Percentiles rank a stretch among this genome's conserved stretches.
Evolutionary conservation across 92 coral and sea anemone species (phyloP).

Genomic region (Chrysogorgia sp.): DNA sequence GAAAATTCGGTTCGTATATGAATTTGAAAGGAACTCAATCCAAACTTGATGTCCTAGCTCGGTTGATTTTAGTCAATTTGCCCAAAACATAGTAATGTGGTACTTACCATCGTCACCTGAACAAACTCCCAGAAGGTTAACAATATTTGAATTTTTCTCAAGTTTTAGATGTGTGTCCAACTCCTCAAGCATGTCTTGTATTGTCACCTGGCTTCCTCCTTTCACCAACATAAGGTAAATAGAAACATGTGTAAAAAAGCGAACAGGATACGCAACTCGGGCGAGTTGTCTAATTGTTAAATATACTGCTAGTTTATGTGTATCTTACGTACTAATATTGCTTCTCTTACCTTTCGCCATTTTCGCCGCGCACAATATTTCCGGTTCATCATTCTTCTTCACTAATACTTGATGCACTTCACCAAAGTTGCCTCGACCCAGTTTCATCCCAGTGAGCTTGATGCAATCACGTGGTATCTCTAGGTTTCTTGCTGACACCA

Average conservation of each 20-base stretch:
- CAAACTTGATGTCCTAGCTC: too few relatives aligned
- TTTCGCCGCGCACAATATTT: conserved; percentile 34
- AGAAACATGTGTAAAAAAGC: not conserved
- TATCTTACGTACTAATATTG: too few relatives aligned
- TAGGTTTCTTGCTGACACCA: not conserved
- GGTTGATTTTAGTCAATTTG: not conserved
- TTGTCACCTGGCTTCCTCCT: not conserved
- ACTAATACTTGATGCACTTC: conserved; percentile 34
- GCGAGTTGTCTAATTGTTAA: too few relatives aligned
- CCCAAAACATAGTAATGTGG: not conserved
- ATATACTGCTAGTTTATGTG: too few relatives aligned
- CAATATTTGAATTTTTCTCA: conserved; percentile 28
- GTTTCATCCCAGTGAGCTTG: conserved; percentile 13
- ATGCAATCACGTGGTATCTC: conserved; percentile 40
- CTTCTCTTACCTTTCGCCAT: conserved; percentile 32
- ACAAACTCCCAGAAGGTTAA: conserved; percentile 38
- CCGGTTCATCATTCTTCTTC: conserved; percentile 4
- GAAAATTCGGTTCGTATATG: not conserved
- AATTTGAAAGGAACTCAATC: too few relatives aligned
- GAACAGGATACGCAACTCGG: not conserved
- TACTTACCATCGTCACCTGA: conserved; percentile 18
- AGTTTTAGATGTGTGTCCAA: conserved; percentile 24
- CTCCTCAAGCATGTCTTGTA: conserved; percentile 26
- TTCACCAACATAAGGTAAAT: not conserved
- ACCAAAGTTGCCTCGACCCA: conserved; percentile 47